These are phyloP conservation scores for Invenusta paracnida DNA, from an alignment of 2,888 invertebrate genomes.

Conservation along the genomic window DNA sequence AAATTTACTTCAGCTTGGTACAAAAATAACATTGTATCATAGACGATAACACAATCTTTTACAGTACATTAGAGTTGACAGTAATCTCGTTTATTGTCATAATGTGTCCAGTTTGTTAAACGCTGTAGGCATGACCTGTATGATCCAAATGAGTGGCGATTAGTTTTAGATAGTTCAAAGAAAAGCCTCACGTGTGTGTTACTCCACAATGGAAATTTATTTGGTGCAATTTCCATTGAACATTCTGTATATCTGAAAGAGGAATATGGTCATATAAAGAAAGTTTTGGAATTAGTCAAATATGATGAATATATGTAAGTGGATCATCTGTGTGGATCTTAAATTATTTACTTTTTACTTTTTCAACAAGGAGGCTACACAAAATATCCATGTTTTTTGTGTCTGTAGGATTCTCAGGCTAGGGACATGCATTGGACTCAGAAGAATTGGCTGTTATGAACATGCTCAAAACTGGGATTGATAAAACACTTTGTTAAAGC, in stretches of 20 bases:
- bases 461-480: neutral
- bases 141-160: constrained; percentile 7
- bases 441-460: neutral
- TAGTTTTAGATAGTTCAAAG: neutral
- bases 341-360: constrained; percentile 8
- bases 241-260: constrained; percentile 6
- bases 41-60: neutral
- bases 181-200: neutral
- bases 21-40: neutral
- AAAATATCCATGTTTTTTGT: constrained; percentile 11
- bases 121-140: neutral
- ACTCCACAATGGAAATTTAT: constrained; percentile 14
- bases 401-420: neutral
- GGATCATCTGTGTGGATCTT: constrained; percentile 6
- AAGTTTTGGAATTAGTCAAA: neutral
- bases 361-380: neutral
- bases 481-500: constrained; percentile 20
- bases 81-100: neutral
- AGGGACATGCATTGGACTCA: neutral
- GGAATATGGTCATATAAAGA: constrained; percentile 21
- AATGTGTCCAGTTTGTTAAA: neutral
- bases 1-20: neutral
- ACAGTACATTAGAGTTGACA: neutral
- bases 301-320: neutral
- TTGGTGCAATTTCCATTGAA: neutral